Conservation (phyloP, 1,140 invertebrate genomes). For the Lasioglossum albipes region DNA sequence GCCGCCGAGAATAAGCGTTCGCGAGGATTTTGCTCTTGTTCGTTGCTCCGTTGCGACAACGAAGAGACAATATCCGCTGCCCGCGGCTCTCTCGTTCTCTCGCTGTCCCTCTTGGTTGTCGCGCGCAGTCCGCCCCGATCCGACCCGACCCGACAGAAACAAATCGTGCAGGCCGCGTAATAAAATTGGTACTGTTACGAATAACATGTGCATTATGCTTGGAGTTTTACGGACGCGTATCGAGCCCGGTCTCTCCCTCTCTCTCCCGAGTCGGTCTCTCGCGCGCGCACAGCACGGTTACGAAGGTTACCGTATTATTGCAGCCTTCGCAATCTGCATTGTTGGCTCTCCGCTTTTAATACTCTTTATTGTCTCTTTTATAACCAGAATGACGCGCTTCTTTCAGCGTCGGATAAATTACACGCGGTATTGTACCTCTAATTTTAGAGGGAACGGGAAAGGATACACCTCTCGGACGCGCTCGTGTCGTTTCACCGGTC, state of each 20-base stretch:
- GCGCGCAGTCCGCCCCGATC: neutral
- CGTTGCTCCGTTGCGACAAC: neutral
- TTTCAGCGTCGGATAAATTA: slow-evolving; percentile 68
- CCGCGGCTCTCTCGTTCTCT: neutral
- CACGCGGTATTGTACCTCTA: slow-evolving; percentile 65
- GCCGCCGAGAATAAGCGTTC: slow-evolving; percentile 29
- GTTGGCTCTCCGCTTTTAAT: slow-evolving; percentile 67
- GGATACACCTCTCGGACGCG: slow-evolving; percentile 32
- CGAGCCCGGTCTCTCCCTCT: neutral
- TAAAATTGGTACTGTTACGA: slow-evolving; percentile 67
- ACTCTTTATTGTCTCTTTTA: slow-evolving; percentile 70
- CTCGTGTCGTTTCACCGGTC: slow-evolving; percentile 25
- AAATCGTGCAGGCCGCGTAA: slow-evolving; percentile 59
- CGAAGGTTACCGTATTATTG: slow-evolving; percentile 69
- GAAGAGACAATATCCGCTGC: neutral
- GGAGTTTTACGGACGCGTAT: slow-evolving; percentile 60
- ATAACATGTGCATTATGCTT: slow-evolving; percentile 62
- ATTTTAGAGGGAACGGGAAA: slow-evolving; percentile 57
- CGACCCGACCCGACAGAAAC: slow-evolving; percentile 36
- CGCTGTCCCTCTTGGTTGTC: neutral
- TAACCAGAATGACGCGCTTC: slow-evolving; percentile 67
- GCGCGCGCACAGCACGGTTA: slow-evolving; percentile 47
- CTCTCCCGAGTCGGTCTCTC: neutral
- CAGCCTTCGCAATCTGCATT: slow-evolving; percentile 68
- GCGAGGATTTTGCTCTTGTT: neutral